Base-by-base conservation (phyloP, 2,113 vertebrate genomes). In the Microtus pennsylvanicus region DNA sequence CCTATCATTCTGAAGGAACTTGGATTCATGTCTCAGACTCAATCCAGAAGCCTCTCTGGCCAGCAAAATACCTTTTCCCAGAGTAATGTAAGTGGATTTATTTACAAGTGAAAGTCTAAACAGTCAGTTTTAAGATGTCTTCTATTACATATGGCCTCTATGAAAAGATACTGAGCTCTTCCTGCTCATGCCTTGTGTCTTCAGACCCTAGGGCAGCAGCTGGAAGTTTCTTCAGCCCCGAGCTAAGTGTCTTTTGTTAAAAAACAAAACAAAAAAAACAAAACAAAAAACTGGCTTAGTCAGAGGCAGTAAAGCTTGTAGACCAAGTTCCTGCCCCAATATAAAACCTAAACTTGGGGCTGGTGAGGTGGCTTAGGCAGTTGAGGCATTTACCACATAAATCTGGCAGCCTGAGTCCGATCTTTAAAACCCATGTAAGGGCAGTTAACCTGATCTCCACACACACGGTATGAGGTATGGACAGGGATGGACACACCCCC, bases 31-130 rank as follows among this genome's bases (percentile, higher is more conserved):
- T 7, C 61, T 72, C 90, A 83, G 87, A 38, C 17, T 30, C 72
- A 13, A 38, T 69, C 35, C 16, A 28, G 75, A 78, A 45, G 65
- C 21, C 67, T 63, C 61, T 65, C 78, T 89, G 58, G 65, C 81
- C 77, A n/a, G 38, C 70, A 52, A 88, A 89, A 63, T 28, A 90
- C 17, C n/a, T 50, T 77, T 78, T 80, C 52, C 87, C 22, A 94
- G 77, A 92, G 26, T 28, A 42, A 13, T 13, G 13, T 50, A 65
- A 45, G 13, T 52, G 33, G 87, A 65, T 11, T 24, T 42, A 45
- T 92, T 96, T 91, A 89, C 81, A 87, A 96, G 50, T 74, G 35
- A 87, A 83, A 63, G 80, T 90, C 55, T 77, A 76, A 94, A 74
- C 9, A 42, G 38, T 70, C 3, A 58, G 65, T 72, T 50, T 70